These are phyloP conservation scores for Galeopsomyia nigrocyanea DNA, from an alignment of 2,888 invertebrate genomes.

Conservation along the genomic window DNA sequence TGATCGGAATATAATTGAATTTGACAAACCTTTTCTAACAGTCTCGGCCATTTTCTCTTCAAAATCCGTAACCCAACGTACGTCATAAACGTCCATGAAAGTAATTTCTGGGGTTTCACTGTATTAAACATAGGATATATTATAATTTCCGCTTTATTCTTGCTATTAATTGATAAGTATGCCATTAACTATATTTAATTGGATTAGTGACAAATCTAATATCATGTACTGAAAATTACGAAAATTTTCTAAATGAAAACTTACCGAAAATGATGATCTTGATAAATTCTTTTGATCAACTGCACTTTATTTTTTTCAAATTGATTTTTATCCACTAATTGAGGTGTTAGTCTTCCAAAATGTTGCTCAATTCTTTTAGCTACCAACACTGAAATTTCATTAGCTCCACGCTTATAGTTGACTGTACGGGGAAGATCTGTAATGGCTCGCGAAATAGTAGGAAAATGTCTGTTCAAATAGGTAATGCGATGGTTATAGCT, in stretches of 20 bases:
- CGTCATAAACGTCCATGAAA: conserved; percentile 68
- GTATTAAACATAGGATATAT: conserved; percentile 45
- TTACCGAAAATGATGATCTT: conserved; percentile 77
- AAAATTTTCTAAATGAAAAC: conserved; percentile 50
- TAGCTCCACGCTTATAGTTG: conserved; percentile 69
- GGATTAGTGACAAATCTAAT: background rate
- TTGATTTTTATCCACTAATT: conserved; percentile 77
- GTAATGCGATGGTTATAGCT: conserved; percentile 83
- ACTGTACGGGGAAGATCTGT: conserved; percentile 75
- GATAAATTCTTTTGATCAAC: conserved; percentile 75
- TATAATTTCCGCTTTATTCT: background rate
- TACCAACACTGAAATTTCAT: conserved; percentile 69
- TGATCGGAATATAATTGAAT: background rate
- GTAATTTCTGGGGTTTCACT: conserved; percentile 70
- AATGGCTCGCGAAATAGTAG: conserved; percentile 73
- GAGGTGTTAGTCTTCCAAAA: conserved; percentile 79
- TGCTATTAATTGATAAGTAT: background rate
- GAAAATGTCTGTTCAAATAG: conserved; percentile 78
- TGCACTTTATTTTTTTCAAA: conserved; percentile 76
- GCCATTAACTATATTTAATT: background rate
- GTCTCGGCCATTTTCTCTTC: conserved; percentile 66
- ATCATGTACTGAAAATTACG: conserved; percentile 21
- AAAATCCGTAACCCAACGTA: conserved; percentile 67
- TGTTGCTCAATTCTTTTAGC: conserved; percentile 81
- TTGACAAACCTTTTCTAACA: conserved; percentile 64